Percentiles rank a stretch among this genome's conserved stretches.
Conservation (phyloP, 1,140 invertebrate species). For the Penaeus indicus region DNA sequence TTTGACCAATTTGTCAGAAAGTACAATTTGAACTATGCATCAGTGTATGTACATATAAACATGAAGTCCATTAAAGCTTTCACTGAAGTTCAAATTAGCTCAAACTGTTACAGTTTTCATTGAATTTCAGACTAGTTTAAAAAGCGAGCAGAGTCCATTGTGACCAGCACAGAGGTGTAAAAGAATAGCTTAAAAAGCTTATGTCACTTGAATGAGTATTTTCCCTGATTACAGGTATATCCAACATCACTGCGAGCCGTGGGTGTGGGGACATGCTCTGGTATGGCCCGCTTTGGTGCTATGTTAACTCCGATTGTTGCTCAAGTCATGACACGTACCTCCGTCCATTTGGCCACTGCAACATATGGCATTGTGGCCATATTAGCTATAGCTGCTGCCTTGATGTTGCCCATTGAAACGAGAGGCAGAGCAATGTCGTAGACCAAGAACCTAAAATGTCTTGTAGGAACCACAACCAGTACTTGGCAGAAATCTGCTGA, state of each 20-base stretch:
- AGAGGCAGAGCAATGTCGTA: slow-evolving; percentile 78
- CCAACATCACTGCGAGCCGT: slow-evolving; percentile 89
- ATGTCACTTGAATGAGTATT: neutral
- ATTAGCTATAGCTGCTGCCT: slow-evolving; percentile 79
- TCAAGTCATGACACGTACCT: slow-evolving; percentile 76
- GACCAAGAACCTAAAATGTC: neutral
- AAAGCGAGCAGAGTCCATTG: too few species aligned
- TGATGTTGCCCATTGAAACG: slow-evolving; percentile 85
- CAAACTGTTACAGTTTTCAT: too few species aligned
- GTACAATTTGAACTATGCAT: too few species aligned
- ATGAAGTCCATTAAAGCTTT: too few species aligned
- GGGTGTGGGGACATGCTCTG: slow-evolving; percentile 89
- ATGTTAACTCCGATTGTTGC: slow-evolving; percentile 94
- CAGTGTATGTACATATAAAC: too few species aligned
- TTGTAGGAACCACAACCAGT: neutral
- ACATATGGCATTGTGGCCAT: slow-evolving; percentile 81
- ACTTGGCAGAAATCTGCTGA: slow-evolving; percentile 1
- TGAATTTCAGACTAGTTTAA: too few species aligned
- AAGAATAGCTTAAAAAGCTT: neutral
- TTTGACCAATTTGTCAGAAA: too few species aligned
- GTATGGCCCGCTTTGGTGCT: slow-evolving; percentile 90
- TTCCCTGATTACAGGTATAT: slow-evolving; percentile 76
- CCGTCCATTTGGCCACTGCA: slow-evolving; percentile 75
- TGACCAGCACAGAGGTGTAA: too few species aligned
- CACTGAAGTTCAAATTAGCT: too few species aligned